Conservation (phyloP, 92 coral and sea anemone genomes). For the Porites evermanni region DNA sequence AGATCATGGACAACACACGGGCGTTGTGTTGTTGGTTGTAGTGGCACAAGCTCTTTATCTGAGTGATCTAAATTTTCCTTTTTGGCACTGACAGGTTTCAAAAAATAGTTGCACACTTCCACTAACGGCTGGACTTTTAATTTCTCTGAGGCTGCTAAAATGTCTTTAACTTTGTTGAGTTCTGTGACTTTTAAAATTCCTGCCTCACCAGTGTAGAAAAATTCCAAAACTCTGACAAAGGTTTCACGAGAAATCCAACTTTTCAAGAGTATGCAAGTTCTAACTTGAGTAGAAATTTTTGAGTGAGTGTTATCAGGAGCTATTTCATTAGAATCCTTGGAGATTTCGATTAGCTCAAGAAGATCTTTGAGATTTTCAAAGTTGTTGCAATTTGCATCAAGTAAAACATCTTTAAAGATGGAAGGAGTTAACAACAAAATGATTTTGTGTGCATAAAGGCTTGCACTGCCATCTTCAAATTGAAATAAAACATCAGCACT, state of each 20-base stretch:
- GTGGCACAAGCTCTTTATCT: slow-evolving; percentile 1
- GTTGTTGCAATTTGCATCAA: background rate
- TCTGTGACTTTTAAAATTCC: slow-evolving; percentile 40
- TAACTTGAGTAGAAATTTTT: background rate
- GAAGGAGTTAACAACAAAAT: slow-evolving; percentile 62
- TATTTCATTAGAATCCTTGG: background rate
- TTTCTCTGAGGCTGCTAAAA: slow-evolving; percentile 40
- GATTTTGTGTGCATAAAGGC: slow-evolving; percentile 68
- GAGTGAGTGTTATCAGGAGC: background rate
- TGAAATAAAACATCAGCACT: slow-evolving; percentile 64
- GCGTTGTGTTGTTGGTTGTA: background rate
- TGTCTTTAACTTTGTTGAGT: slow-evolving; percentile 22
- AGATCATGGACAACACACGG: background rate
- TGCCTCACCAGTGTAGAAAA: slow-evolving; percentile 61
- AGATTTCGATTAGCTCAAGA: background rate
- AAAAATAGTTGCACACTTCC: slow-evolving; percentile 24
- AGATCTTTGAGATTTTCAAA: slow-evolving; percentile 2
- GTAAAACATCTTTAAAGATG: slow-evolving; percentile 51
- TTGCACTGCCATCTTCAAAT: slow-evolving; percentile 64
- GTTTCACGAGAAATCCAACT: slow-evolving; percentile 47
- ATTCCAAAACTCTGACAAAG: slow-evolving; percentile 49
- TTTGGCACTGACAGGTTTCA: background rate
- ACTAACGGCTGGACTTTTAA: slow-evolving; percentile 43
- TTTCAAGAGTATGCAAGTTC: slow-evolving; percentile 38
- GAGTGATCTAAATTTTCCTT: background rate